These are phyloP conservation scores for Antheraea assamensis DNA, from an alignment of 2,888 invertebrate genomes.

Conservation along the genomic window DNA sequence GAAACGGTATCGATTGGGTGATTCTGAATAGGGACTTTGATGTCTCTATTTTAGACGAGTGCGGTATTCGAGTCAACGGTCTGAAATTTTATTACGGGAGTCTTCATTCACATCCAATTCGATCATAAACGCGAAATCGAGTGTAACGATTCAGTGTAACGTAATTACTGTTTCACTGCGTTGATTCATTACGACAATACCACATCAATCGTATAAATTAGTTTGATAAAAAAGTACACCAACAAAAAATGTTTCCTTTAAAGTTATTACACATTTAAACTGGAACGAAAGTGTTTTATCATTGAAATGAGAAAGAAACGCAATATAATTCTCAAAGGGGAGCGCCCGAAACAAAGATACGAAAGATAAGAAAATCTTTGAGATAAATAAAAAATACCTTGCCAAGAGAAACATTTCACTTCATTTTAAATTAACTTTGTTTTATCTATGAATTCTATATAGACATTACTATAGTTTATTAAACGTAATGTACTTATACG, in stretches of 20 bases:
- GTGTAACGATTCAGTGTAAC: background rate
- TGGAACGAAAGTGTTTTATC: background rate
- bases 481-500: background rate
- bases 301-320: conserved; percentile 7
- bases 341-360: conserved; percentile 3
- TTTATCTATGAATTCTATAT: background rate
- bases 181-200: background rate
- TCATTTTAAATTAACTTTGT: conserved; percentile 1
- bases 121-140: background rate
- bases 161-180: background rate
- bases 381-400: conserved; percentile 1
- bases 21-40: background rate
- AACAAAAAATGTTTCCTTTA: background rate
- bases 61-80: background rate
- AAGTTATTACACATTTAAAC: background rate
- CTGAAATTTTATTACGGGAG: background rate
- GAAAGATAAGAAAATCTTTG: conserved; percentile 4
- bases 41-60: background rate
- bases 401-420: conserved; percentile 16
- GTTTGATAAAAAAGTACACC: too few species aligned
- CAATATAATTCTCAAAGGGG: conserved; percentile 10
- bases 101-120: background rate
- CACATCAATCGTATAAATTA: background rate
- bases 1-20: background rate
- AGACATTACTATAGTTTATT: background rate